These are phyloP conservation scores for Tridacna gigas DNA, from an alignment of 2,888 invertebrate genomes.

Conservation along the genomic window DNA sequence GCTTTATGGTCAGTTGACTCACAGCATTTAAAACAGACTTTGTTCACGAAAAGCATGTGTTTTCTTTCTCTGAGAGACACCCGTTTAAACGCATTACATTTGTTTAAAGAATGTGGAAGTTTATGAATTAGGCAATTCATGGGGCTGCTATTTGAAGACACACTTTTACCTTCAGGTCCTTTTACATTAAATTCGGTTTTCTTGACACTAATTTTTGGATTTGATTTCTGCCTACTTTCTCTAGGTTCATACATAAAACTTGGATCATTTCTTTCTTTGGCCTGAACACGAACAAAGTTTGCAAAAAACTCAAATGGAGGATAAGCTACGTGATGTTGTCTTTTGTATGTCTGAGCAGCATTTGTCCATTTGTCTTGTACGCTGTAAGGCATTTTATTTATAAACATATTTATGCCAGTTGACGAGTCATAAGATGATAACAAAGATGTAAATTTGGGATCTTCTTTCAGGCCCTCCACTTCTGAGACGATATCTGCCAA, in stretches of 20 bases:
- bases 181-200: conserved; percentile 16
- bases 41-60: conserved; percentile 9
- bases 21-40: conserved; percentile 37
- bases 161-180: neutral
- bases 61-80: conserved; percentile 30
- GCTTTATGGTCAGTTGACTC: conserved; percentile 11
- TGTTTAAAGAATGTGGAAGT: conserved; percentile 27
- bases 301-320: conserved; percentile 49
- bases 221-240: neutral
- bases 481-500: conserved; percentile 6
- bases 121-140: conserved; percentile 16
- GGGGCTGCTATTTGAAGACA: neutral
- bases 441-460: neutral
- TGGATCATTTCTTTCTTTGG: conserved; percentile 56
- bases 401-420: neutral
- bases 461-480: neutral
- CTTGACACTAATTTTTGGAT: conserved; percentile 3
- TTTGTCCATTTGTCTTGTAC: conserved; percentile 53
- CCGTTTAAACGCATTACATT: conserved; percentile 29
- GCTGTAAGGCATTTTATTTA: conserved; percentile 49
- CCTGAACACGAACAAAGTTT: conserved; percentile 35
- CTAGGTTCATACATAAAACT: conserved; percentile 19
- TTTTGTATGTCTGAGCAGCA: conserved; percentile 48
- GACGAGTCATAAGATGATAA: conserved; percentile 7
- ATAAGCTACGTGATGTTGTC: conserved; percentile 20